Percentiles rank a stretch among this genome's conserved stretches.
phyloP scores from a whole-genome alignment of 2,113 vertebrate species.

The Cyprinodon variegatus region DNA sequence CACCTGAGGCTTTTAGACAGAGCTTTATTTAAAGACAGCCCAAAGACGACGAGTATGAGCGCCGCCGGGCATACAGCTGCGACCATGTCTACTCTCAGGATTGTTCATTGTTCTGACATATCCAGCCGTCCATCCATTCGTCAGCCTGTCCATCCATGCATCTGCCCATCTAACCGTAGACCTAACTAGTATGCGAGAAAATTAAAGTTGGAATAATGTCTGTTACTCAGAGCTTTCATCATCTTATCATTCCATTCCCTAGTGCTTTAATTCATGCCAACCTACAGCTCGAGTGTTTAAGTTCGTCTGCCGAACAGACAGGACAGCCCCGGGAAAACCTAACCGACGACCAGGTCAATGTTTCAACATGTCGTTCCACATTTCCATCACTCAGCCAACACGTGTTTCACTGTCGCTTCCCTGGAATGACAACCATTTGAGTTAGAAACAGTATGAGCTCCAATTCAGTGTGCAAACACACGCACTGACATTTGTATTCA shows the following conservation, averaged over 20 bases:
- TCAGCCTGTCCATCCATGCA: not conserved
- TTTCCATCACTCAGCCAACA: constrained; percentile 22
- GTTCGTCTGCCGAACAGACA: constrained; percentile 15
- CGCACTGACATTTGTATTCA: not conserved
- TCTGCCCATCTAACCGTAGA: not conserved
- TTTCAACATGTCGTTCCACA: not conserved
- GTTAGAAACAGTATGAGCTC: constrained; percentile 5
- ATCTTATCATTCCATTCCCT: not conserved
- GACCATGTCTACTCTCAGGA: constrained; percentile 28
- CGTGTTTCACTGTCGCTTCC: not conserved
- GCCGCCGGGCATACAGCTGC: constrained; percentile 56
- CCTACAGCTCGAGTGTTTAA: not conserved
- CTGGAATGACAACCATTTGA: constrained; percentile 13
- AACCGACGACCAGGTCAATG: constrained; percentile 25
- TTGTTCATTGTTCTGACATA: constrained; percentile 27
- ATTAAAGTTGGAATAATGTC: not conserved
- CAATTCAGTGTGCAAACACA: not conserved
- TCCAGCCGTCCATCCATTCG: not conserved
- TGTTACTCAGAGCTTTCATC: not conserved
- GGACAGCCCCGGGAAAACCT: constrained; percentile 21
- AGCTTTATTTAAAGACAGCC: constrained; percentile 68
- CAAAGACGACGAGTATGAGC: constrained; percentile 32
- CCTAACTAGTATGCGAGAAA: not conserved
- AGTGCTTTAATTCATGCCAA: not conserved
- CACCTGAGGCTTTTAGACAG: constrained; percentile 47